phyloP scores from a whole-genome alignment of 2,113 vertebrate genomes.

The Riparia riparia region DNA sequence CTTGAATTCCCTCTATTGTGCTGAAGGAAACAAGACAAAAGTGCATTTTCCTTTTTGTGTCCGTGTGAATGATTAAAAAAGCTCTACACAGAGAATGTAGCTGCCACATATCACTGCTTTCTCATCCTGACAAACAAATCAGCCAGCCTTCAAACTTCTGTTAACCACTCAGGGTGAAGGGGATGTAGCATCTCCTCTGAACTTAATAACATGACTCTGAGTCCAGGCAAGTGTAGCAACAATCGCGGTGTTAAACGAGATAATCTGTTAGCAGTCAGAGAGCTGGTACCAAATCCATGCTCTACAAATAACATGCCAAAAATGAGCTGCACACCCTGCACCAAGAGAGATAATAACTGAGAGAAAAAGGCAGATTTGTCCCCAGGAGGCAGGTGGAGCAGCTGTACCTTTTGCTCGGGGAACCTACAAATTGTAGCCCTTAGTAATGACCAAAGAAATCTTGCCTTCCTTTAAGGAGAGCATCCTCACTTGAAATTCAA shows the following conservation, averaged over 20 bases:
- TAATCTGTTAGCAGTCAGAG: not conserved
- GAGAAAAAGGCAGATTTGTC: not conserved
- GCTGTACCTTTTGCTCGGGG: not conserved
- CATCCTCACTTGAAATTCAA: not conserved
- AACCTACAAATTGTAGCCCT: not conserved
- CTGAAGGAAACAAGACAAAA: not conserved
- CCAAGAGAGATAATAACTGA: not conserved
- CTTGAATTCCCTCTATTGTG: not conserved
- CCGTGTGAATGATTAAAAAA: not conserved
- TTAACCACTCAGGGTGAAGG: not conserved
- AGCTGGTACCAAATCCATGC: not conserved
- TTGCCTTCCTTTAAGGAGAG: not conserved
- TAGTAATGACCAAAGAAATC: not conserved
- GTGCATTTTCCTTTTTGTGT: not conserved
- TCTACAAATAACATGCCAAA: not conserved
- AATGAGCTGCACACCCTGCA: not conserved
- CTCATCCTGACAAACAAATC: constrained; percentile 5
- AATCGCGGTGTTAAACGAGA: not conserved
- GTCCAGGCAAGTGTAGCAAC: not conserved
- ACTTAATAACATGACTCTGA: not conserved
- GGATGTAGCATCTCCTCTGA: not conserved
- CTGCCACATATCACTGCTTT: not conserved
- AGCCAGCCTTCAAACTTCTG: constrained; percentile 29
- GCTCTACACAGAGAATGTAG: not conserved
- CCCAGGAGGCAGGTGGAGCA: not conserved